Evolutionary conservation across 2,113 vertebrate species (phyloP), one percentile per base, ranked within the genome.

Genomic region (Aphyosemion australe): DNA sequence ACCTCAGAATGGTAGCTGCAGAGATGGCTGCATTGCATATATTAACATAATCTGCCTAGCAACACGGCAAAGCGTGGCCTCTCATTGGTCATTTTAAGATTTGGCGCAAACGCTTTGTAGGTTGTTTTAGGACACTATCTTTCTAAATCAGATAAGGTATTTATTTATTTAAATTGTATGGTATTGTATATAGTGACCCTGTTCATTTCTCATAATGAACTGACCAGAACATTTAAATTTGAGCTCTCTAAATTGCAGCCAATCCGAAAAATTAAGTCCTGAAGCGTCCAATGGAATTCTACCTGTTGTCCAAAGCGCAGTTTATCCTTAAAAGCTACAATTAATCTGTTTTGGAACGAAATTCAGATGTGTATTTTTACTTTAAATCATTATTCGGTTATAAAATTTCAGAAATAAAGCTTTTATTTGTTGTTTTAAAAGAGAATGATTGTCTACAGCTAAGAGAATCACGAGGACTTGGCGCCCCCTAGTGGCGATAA

Each of bases 1-100:
- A 94, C 95, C 94, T 95, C 94, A 92, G 93, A 95, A 95, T 94
- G 94, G 94, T 95, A 95, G 94, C 94, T 94, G 94, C 94, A 95
- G 93, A 92, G 91, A 93, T 86, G 93, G 93, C 84, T 61, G 92
- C 90, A 74, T 85, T 79, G 86, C 75, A 85, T 87, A 92, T 87
- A 95, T 96, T 96, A 94, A 65, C 94, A 95, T 95, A 95, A 92
- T 93, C 94, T 95, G 72, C 94, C 94, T 93, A 80, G 94, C 89
- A 94, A 95, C 95, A 74, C 32, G 39, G 2, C 0, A 10, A 18
- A 69, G 37, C 56, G 55, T 55, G 7, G 59, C 14, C 12, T 60
- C 57, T 74, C 80, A 91, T 94, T 93, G 92, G 93, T 62, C 10
- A 32, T 13, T 63, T 13, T 57, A 70, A 65, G n/a, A 15, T 60